phyloP scores from a whole-genome alignment of 2,797 vertebrate genomes.

The Microcaecilia unicolor region DNA sequence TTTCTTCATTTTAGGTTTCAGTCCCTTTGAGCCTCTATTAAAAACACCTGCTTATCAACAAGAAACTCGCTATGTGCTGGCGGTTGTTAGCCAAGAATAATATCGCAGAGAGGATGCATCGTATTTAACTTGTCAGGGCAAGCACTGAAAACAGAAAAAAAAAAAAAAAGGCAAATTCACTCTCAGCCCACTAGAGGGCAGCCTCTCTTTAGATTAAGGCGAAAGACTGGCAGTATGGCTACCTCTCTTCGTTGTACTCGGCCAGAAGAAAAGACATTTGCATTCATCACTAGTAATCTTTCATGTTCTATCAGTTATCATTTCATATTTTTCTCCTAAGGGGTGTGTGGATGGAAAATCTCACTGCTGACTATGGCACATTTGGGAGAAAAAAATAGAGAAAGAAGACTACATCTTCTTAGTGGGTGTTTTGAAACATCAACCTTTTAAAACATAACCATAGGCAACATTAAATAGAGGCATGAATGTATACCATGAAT shows the following conservation, averaged over 20 bases:
- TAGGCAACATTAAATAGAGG: conserved; percentile 17
- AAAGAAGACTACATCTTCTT: too few species aligned
- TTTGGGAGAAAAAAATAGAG: not conserved
- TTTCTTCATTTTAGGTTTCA: too few species aligned
- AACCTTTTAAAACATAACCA: conserved; percentile 26
- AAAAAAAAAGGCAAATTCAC: too few species aligned
- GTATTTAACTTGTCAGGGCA: conserved; percentile 13
- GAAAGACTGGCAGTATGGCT: not conserved
- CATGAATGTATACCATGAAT: conserved; percentile 15
- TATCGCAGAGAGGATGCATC: conserved; percentile 5
- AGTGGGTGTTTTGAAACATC: conserved; percentile 13
- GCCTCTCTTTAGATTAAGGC: not conserved
- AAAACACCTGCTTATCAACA: conserved; percentile 45
- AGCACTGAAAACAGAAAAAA: not conserved
- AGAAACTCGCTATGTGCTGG: conserved; percentile 31
- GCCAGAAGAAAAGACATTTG: not conserved
- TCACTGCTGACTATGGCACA: not conserved
- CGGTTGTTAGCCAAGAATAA: conserved; percentile 33
- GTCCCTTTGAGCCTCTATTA: conserved; percentile 31
- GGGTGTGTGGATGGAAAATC: conserved; percentile 16
- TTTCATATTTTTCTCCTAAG: conserved; percentile 17
- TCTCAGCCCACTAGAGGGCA: conserved; percentile 48
- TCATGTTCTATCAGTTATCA: conserved; percentile 5
- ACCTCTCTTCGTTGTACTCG: fast-evolving
- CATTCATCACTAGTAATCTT: not conserved